Evolutionary conservation across 1,140 invertebrate genomes (phyloP), one percentile per base, ranked within the genome.

Genomic region (Leptonema lineaticorne): DNA sequence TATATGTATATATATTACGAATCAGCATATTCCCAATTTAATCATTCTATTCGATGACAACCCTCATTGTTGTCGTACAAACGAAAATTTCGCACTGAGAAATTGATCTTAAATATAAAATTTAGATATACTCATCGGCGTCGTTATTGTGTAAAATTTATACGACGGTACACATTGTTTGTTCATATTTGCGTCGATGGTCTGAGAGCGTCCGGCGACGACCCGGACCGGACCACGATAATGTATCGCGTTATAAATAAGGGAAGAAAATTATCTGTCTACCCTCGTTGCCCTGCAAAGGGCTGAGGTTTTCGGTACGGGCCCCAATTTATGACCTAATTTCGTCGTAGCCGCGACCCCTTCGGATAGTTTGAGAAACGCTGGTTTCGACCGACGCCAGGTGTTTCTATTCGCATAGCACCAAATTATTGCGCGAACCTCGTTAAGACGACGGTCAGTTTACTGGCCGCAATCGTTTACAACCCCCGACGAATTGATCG

Each of bases 251-350:
- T 62, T 62, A 62, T 62, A 62, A 62, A 62, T 62, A 62, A 45
- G 59, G 59, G 16, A 62, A 62, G 59, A 62, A 62, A 62, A 62
- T 62, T 62, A 62, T 62, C 59, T 62, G 59, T 62, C 59, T 62
- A 62, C 59, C 59, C 59, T 62, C 37, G 59, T 62, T 62, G 59
- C 27, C 33, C 28, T 29, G 57, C 57, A 62, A 62, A 62, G 59
- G 59, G 59, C 45, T 62, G 59, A 33, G 59, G 59, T 60, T 60
- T 62, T 29, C 28, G 26, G 11, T 11, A 22, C 56, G 29, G 33
- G 5, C 29, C 30, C 37, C 59, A 62, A 62, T 62, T 62, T 62
- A 62, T 45, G 59, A 62, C 59, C 59, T 62, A 62, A 62, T 62
- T 62, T 45, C 59, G 45, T 59, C 29, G 59, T 62, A 62, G 45